A percentile compares a stretch with the other conserved stretches of the same genome.
These are phyloP conservation scores for Sparidentex hasta DNA, from an alignment of 2,797 vertebrate genomes.

Conservation along the genomic window DNA sequence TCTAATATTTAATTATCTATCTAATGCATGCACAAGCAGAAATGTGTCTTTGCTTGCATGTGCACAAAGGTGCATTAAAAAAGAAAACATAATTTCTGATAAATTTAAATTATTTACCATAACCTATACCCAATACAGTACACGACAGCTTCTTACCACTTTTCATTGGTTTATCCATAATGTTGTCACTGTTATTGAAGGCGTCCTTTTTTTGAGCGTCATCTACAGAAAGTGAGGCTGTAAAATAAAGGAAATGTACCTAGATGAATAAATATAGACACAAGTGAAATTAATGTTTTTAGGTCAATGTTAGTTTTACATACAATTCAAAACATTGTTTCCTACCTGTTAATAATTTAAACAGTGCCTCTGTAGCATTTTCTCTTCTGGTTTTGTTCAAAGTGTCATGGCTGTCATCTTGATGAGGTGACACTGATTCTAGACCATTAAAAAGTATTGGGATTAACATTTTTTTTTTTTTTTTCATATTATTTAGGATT, in stretches of 20 bases:
- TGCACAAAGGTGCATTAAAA: too few species aligned
- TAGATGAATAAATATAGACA: neutral
- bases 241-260: constrained; percentile 3
- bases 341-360: constrained; percentile 18
- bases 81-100: too few species aligned
- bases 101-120: neutral
- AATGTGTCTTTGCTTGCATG: too few species aligned
- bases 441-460: neutral
- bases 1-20: too few species aligned
- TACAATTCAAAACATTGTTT: neutral
- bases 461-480: neutral
- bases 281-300: neutral
- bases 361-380: constrained; percentile 10
- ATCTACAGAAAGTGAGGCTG: constrained; percentile 40
- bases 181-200: neutral
- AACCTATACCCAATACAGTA: neutral
- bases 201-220: neutral
- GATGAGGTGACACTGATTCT: constrained; percentile 4
- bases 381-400: neutral
- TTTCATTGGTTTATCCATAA: constrained; percentile 39
- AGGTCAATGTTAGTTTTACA: neutral
- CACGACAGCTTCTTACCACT: constrained; percentile 49
- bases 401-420: neutral
- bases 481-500: neutral
- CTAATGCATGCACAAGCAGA: too few species aligned